A percentile compares a stretch with the other conserved stretches of the same genome.
These are phyloP conservation scores for Maconellicoccus hirsutus DNA, from an alignment of 1,140 invertebrate genomes.

Conservation along the genomic window DNA sequence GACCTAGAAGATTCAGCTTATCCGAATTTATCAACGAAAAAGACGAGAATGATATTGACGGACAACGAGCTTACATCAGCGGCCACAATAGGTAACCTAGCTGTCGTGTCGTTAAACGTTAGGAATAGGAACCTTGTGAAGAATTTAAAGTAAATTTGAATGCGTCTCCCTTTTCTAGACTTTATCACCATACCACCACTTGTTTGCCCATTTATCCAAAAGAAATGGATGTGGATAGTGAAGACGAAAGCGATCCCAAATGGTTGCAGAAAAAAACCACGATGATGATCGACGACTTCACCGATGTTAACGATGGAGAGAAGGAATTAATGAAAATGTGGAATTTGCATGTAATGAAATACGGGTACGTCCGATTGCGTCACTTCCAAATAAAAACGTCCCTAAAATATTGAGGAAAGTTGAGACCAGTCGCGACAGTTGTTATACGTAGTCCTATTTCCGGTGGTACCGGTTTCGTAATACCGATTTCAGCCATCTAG, in stretches of 20 bases:
- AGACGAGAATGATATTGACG: conserved; percentile 62
- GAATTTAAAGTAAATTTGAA: too few relatives aligned
- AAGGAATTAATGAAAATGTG: conserved; percentile 98
- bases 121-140: too few relatives aligned
- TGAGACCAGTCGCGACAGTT: too few relatives aligned
- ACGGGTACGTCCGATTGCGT: conserved; percentile 42
- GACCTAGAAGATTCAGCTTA: conserved; percentile 54
- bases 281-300: conserved; percentile 98
- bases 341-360: conserved; percentile 93
- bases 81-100: conserved; percentile 83
- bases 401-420: too few relatives aligned
- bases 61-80: conserved; percentile 70
- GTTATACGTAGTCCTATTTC: too few relatives aligned
- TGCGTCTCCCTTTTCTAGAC: conserved; percentile 40
- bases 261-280: conserved; percentile 90
- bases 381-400: too few relatives aligned
- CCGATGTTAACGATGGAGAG: conserved; percentile 96
- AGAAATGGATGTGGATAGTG: conserved; percentile 86
- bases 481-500: too few relatives aligned
- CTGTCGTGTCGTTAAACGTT: too few relatives aligned
- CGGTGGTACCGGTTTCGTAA: too few relatives aligned
- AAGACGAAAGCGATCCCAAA: conserved; percentile 85
- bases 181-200: conserved; percentile 89
- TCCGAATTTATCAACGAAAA: conserved; percentile 68
- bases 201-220: conserved; percentile 87